Base-by-base conservation (phyloP, 1,140 invertebrate genomes). In the Apis dorsata region DNA sequence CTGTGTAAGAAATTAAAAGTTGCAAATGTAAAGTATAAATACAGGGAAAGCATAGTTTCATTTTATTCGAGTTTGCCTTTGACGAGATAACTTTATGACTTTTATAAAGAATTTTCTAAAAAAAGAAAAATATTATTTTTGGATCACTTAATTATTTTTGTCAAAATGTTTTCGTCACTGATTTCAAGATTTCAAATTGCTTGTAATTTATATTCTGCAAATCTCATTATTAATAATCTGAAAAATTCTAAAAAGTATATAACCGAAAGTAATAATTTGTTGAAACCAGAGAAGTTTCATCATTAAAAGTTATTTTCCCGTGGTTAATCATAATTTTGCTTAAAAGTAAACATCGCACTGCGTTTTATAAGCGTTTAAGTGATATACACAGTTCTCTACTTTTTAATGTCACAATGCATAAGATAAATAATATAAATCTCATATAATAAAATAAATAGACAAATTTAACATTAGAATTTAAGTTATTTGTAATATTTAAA, bases 221-320 rank as follows among this genome's bases (percentile, higher is more conserved):
- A 9, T 9, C 17, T 71, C 57, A 69, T 79, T 79, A 70, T 5
- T 1, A 71, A 71, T 15, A 44, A 44, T 44, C 34, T 34, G 73
- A 19, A 79, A 59, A 79, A 65, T 59, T 21, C 13, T 24, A 28
- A n/a, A 5, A 83, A 72, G 76, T 71, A 55, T 71, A 60, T n/a
- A 55, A 57, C 60, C 66, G 51, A 49, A 83, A 79, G 75, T 83
- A 78, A 44, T 83, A 78, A 79, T 78, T 79, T 51, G 80, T 60
- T 77, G 21, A 9, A 57, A 34, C 53, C 1, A 2, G 17, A 3
- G 60, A 83, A 83, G 81, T 83, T 83, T 79, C 75, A 15, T 79
- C 75, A 59, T 83, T 83, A 83, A 83, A 83, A 83, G 75, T 79
- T 83, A 24, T 24, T 24, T 79, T 19, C 34, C n/a, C 59, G 51